Conservation (phyloP, 2,797 vertebrate genomes). For the Sternarchorhynchus goeldii region DNA sequence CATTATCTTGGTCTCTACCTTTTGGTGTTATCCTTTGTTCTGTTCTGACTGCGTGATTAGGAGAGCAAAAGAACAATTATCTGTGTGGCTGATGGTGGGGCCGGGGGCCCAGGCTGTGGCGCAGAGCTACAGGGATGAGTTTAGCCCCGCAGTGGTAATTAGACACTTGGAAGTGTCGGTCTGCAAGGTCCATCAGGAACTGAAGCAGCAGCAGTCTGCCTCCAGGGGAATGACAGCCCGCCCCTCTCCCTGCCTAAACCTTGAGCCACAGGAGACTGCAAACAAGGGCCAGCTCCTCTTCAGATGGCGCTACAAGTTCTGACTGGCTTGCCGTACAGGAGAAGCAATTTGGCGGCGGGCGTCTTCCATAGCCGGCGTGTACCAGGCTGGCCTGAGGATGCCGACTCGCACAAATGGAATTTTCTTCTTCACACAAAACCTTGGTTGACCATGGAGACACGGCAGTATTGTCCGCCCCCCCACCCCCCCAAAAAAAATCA, state of each 20-base stretch:
- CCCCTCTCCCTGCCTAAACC: conserved; percentile 55
- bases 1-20: conserved; percentile 75
- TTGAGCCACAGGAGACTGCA: conserved; percentile 85
- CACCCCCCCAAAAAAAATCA: not conserved
- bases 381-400: conserved; percentile 43
- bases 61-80: conserved; percentile 87
- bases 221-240: conserved; percentile 76
- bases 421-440: conserved; percentile 47
- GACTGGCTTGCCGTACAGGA: conserved; percentile 88
- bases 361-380: conserved; percentile 82
- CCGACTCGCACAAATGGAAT: conserved; percentile 76
- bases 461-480: conserved; percentile 24
- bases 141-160: conserved; percentile 81
- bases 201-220: conserved; percentile 84
- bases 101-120: conserved; percentile 68
- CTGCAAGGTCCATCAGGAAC: conserved; percentile 89
- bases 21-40: conserved; percentile 71
- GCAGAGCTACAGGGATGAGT: conserved; percentile 57
- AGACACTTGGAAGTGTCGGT: conserved; percentile 85
- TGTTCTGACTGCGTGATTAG: conserved; percentile 72
- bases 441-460: conserved; percentile 33
- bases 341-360: conserved; percentile 85
- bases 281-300: conserved; percentile 89
- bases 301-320: conserved; percentile 90
- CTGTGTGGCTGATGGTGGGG: conserved; percentile 70